Conservation (phyloP, 2,888 invertebrate species). For the Dolichopus griseipennis region DNA sequence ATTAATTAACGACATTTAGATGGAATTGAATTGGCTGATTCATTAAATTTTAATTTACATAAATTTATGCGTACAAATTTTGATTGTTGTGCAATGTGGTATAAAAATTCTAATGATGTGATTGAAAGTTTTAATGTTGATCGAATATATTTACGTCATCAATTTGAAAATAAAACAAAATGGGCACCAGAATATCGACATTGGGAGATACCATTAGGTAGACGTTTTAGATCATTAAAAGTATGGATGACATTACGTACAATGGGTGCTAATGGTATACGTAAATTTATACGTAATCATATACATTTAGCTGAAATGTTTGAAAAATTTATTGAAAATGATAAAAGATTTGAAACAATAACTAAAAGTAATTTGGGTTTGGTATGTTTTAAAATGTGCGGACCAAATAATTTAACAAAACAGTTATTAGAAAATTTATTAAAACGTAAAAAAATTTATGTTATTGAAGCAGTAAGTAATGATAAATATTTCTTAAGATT, state of each 20-base stretch:
- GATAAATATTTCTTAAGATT: conserved; percentile 68
- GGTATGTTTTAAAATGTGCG: conserved; percentile 82
- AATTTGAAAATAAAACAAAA: conserved; percentile 51
- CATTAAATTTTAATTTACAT: conserved; percentile 89
- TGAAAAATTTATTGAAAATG: conserved; percentile 57
- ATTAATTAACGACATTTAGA: conserved; percentile 25
- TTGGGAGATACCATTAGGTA: conserved; percentile 76
- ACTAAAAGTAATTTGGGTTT: conserved; percentile 67
- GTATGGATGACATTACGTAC: conserved; percentile 86
- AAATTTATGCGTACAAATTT: conserved; percentile 94
- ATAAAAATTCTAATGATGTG: conserved; percentile 69
- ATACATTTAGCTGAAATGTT: conserved; percentile 69
- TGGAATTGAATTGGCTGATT: conserved; percentile 73
- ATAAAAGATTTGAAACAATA: conserved; percentile 71
- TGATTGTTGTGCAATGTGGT: conserved; percentile 91
- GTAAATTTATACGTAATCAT: conserved; percentile 66
- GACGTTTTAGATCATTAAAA: conserved; percentile 82
- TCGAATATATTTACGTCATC: conserved; percentile 75
- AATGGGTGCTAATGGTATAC: conserved; percentile 72
- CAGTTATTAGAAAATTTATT: conserved; percentile 62
- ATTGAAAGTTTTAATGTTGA: conserved; percentile 85
- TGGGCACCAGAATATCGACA: conserved; percentile 56
- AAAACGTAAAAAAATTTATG: conserved; percentile 66
- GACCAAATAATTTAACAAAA: conserved; percentile 60
- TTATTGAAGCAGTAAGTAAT: conserved; percentile 66